Evolutionary conservation across 2,113 vertebrate genomes (phyloP), one percentile per base, ranked within the genome.

Genomic region (Choloepus hoffmanni): DNA sequence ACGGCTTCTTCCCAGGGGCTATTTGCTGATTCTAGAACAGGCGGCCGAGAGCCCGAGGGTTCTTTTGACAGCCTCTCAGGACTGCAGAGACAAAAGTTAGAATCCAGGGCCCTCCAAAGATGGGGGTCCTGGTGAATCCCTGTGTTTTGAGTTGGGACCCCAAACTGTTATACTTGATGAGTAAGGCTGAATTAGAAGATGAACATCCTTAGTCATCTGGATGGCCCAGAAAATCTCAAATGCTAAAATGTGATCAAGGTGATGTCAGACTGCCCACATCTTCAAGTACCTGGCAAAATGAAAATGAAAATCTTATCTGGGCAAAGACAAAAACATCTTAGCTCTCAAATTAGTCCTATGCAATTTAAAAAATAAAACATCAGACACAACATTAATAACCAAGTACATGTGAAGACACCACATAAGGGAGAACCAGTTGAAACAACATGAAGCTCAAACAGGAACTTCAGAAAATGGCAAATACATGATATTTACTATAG

Each of bases 241-340:
- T 40, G 55, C 55, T 82, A 88, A 89, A 53, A 94, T 73, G 33
- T 76, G 82, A 55, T 77, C 33, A 81, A 53, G 24, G 33, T 53
- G n/a, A 73, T 63, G 26, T 14, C 67, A 88, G 53, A 53, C 30
- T 53, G 43, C 24, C 7, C 43, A 50, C 40, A 93, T 12, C 33
- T 33, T 93, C 33, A 72, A 65, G 19, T 33, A 81, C 18, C 26
- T 18, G 30, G 76, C 55, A 79, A 79, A 86, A 86, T 70, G 30
- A 87, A 48, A 86, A 78, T 58, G 30, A 48, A 86, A 93, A 48
- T 48, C 33, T 87, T 87, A 73, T 18, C 74, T 79, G 40, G 65
- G 53, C 19, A 93, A 88, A 93, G 33, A 82, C 63, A 24, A 48
- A 73, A 63, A 63, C 67, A 82, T 88, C 88, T 85, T 78, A 86